A percentile compares a stretch with the other conserved stretches of the same genome.
phyloP scores from a whole-genome alignment of 2,113 vertebrate species.

The Pygoscelis adeliae region DNA sequence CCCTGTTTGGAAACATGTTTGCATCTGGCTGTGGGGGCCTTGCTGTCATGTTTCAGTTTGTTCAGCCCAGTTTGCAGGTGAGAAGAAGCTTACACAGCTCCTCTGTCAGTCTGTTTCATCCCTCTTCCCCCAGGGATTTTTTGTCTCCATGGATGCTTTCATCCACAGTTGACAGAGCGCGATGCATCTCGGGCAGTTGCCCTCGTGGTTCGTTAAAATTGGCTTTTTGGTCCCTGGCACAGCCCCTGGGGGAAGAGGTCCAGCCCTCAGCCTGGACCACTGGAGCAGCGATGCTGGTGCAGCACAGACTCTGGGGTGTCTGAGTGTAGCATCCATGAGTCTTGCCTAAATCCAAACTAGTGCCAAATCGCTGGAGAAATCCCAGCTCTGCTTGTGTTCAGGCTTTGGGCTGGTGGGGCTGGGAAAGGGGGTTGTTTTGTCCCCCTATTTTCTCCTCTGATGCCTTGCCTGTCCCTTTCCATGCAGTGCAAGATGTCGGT shows the following conservation, averaged over 20 bases:
- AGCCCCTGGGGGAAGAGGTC: neutral
- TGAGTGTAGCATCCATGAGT: neutral
- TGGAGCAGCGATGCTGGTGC: neutral
- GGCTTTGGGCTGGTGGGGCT: neutral
- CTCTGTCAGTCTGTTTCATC: neutral
- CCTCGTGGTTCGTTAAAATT: neutral
- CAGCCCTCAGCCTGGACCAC: neutral
- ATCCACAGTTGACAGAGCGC: neutral
- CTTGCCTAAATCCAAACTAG: neutral
- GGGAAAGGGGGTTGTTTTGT: neutral
- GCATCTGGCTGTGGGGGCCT: neutral
- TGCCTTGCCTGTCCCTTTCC: neutral
- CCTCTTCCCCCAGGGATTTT: neutral
- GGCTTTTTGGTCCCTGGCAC: neutral
- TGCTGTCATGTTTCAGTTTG: neutral
- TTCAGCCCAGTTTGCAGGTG: neutral
- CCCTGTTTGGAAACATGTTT: neutral
- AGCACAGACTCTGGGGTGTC: neutral
- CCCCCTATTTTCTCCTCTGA: neutral
- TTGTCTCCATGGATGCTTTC: neutral
- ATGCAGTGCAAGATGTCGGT: conserved; percentile 96
- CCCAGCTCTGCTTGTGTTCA: neutral
- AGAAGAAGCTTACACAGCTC: neutral
- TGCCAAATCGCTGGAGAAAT: neutral
- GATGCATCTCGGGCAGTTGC: neutral